Conservation (phyloP, 1,140 invertebrate species). For the Pissodes strobi region DNA sequence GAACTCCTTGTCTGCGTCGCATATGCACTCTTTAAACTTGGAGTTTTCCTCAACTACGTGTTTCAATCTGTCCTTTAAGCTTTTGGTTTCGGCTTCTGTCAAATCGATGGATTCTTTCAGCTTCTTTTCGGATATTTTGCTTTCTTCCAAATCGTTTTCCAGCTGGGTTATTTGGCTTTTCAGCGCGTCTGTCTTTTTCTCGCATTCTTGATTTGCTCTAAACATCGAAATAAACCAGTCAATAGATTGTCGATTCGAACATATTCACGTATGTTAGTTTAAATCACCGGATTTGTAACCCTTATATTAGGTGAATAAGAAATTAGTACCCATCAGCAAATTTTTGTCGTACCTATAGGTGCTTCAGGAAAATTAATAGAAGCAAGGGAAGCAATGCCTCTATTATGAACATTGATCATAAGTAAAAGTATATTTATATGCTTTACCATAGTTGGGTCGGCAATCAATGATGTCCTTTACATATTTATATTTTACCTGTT, state of each 20-base stretch:
- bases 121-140: background rate
- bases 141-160: constrained; percentile 23
- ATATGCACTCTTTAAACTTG: background rate
- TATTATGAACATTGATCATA: no score
- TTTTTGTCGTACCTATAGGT: no score
- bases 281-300: no score
- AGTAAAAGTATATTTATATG: no score
- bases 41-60: constrained; percentile 10
- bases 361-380: no score
- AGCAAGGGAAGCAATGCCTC: no score
- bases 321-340: no score
- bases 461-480: no score
- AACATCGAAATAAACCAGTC: background rate
- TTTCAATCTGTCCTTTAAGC: constrained; percentile 2
- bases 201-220: constrained; percentile 9
- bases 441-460: no score
- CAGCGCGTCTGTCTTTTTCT: background rate
- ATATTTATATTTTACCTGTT: constrained; percentile 3
- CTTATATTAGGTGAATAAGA: no score
- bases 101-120: constrained; percentile 5
- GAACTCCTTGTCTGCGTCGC: background rate
- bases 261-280: no score
- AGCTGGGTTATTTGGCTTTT: background rate
- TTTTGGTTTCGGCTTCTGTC: background rate
- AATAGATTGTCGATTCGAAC: no score